A percentile compares a stretch with the other conserved stretches of the same genome.
phyloP scores from a whole-genome alignment of 2,888 invertebrate species.

The Calameuta idolon region DNA sequence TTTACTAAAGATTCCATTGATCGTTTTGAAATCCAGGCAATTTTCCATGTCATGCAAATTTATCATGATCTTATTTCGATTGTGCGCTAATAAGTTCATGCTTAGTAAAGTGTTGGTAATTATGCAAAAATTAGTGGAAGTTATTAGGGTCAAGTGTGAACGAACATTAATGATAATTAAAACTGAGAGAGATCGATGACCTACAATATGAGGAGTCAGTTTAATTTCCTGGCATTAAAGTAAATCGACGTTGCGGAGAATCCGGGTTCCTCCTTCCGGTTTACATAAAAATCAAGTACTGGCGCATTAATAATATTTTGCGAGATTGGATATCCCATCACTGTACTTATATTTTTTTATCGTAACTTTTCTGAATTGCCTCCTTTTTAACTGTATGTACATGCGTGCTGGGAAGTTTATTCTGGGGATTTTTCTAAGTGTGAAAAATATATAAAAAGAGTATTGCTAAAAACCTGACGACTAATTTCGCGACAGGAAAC shows the following conservation, averaged over 20 bases:
- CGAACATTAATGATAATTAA: slow-evolving; percentile 18
- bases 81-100: not conserved
- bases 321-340: not conserved
- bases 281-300: not conserved
- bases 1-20: not conserved
- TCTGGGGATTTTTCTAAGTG: not conserved
- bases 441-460: not conserved
- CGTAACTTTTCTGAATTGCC: not conserved
- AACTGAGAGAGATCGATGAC: slow-evolving; percentile 21
- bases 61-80: not conserved
- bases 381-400: not conserved
- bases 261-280: not conserved
- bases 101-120: not conserved
- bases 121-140: slow-evolving; percentile 18
- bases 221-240: slow-evolving; percentile 34
- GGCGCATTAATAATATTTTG: not conserved
- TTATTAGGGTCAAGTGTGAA: slow-evolving; percentile 29
- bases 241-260: slow-evolving; percentile 2
- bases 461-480: not conserved
- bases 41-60: not conserved
- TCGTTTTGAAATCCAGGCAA: not conserved
- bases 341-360: not conserved
- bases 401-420: not conserved
- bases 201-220: slow-evolving; percentile 23
- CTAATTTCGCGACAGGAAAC: not conserved